Conservation (phyloP, 2,888 invertebrate genomes). For the Andrena bucephala region DNA sequence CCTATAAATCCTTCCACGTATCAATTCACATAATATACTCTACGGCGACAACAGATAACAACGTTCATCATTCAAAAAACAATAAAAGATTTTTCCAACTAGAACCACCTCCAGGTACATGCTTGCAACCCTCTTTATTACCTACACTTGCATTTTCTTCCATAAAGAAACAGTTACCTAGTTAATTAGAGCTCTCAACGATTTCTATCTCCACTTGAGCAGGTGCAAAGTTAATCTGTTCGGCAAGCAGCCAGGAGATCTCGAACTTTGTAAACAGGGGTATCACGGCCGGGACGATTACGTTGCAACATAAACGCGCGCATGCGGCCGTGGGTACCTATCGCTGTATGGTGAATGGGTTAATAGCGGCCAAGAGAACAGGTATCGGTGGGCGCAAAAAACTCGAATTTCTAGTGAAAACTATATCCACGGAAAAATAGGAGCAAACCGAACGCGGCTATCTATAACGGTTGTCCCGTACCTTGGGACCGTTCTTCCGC, state of each 20-base stretch:
- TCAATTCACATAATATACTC: no score
- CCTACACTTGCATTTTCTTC: not conserved
- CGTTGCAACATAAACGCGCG: slow-evolving; percentile 28
- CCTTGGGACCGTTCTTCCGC: slow-evolving; percentile 67
- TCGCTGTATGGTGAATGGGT: slow-evolving; percentile 32
- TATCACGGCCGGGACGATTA: slow-evolving; percentile 1
- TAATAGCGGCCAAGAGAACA: slow-evolving; percentile 25
- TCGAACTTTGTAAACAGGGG: slow-evolving; percentile 5
- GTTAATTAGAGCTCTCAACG: not conserved
- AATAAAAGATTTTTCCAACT: no score
- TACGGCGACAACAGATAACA: no score
- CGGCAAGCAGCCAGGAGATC: not conserved
- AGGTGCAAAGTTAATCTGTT: slow-evolving; percentile 8
- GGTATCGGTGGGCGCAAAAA: slow-evolving; percentile 31
- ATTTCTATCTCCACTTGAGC: slow-evolving; percentile 4
- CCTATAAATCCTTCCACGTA: no score
- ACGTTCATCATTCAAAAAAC: no score
- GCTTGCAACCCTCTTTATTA: not conserved
- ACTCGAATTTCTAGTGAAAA: slow-evolving; percentile 52
- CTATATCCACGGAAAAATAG: slow-evolving; percentile 43
- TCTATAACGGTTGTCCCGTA: slow-evolving; percentile 65
- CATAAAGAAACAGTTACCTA: not conserved
- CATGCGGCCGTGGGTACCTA: not conserved
- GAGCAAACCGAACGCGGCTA: slow-evolving; percentile 38
- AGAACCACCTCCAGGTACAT: not conserved